Base-by-base conservation (phyloP, 2,797 vertebrate species). In the Dromococcyx pavoninus region DNA sequence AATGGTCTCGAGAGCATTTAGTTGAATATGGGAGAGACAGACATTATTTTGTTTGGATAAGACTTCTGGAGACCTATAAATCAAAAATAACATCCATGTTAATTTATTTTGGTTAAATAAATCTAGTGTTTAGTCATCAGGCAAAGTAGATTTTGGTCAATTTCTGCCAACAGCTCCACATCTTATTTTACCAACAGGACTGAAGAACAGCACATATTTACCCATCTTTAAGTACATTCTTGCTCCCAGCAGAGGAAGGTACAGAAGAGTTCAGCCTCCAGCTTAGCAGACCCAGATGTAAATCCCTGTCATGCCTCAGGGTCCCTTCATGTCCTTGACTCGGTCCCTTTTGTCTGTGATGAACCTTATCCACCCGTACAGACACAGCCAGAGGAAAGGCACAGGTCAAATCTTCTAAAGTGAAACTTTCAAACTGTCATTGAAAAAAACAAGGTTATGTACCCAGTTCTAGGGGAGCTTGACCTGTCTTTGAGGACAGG, bases 391-490 rank as follows among this genome's bases (percentile, higher is more conserved):
- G 64, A 25, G 72, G 54, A 62, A 71, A 71, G 11, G 4, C 54
- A 56, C 1, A 11, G 30, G 24, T 22, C 27, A 46, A 35, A 8
- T 25, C 48, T 43, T 25, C 33, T 50, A n/a, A 51, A 35, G 24
- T 54, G 54, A 58, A 76, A 27, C 27, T 81, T 71, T 65, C 41
- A 39, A 37, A 17, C 13, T 19, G 13, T 14, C 37, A 7, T 10
- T 71, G 58, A 72, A 78, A 58, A n/a, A 27, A 60, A 16, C 22
- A 24, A 44, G 15, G 17, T 10, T 8, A 8, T 11, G 17, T 24
- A 61, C 41, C 35, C n/a, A 41, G 0, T 37, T 46, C n/a, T 16
- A 41, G 41, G 15, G 14, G 2, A 44, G 18, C 17, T 46, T 0
- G 0, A 27, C 10, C 18, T 5, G 3, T 11, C 43, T 62, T 43